Evolutionary conservation across 2,797 vertebrate genomes (phyloP).

Genomic region (Phaenicophaeus curvirostris): DNA sequence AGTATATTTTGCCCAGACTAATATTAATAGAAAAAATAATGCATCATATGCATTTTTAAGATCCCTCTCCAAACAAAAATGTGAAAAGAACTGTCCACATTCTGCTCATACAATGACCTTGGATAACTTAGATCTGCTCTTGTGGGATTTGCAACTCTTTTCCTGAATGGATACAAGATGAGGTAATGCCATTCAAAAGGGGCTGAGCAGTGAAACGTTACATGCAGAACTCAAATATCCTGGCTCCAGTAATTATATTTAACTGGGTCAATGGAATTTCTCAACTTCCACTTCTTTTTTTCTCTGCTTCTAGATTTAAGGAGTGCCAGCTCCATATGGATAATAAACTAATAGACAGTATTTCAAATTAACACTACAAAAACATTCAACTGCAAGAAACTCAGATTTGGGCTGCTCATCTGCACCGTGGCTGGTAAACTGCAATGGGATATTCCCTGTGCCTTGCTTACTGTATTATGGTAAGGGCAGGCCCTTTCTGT

Average conservation of each 20-base stretch:
- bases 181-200: conserved; percentile 59
- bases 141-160: conserved; percentile 58
- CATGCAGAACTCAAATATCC: conserved; percentile 11
- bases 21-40: background rate
- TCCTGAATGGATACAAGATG: conserved; percentile 70
- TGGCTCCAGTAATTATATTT: conserved; percentile 31
- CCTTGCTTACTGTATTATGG: background rate
- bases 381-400: background rate
- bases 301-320: background rate
- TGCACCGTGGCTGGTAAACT: background rate
- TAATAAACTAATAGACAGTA: background rate
- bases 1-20: background rate
- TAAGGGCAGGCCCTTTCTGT: background rate
- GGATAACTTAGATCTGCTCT: conserved; percentile 45
- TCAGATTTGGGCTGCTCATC: background rate
- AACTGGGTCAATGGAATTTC: conserved; percentile 51
- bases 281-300: conserved; percentile 32
- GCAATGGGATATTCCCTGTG: background rate
- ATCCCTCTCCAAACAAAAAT: background rate
- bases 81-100: background rate
- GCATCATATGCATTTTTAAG: background rate
- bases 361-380: background rate
- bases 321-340: background rate
- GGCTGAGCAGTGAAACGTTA: conserved; percentile 44
- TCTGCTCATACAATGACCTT: conserved; percentile 21